Evolutionary conservation across 2,888 invertebrate genomes (phyloP), one percentile per base, ranked within the genome.

Genomic region (Aporophyla nigra): DNA sequence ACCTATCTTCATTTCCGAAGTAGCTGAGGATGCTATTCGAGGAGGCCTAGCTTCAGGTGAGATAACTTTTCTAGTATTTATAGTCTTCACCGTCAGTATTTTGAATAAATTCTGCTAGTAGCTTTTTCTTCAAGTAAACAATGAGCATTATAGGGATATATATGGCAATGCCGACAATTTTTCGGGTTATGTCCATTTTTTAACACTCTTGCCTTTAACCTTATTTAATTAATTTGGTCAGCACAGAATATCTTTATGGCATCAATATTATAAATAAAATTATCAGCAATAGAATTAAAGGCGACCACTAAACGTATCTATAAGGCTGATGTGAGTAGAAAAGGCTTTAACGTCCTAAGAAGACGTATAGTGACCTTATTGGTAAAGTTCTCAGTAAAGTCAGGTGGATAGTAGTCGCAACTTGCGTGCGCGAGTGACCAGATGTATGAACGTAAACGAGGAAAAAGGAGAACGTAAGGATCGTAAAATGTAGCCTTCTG

Each of bases 1-100:
- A 0, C 97, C 98, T 0, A 95, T 98, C n/a, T 97, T 97, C 89
- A 96, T 97, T 43, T 97, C 97, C 0, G 98, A 98, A 91, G 97
- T 97, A 0, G 96, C 97, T 0, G 97, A 97, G 49, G 94, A 95
- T 79, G 93, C 95, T 0, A 94, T 96, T 2, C 86, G 96, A 86
- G 96, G 96, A 12, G 82, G 91, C 6, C 88, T 96, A 27, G 93
- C 95, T 56, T 94, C 96, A 88, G 91, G 96, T 96, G 79, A 76
- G 76, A n/a, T 10, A 63, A 6, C 21, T 27, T 10, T 40, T 43
- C 19, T 9, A 19, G 0, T 21, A 33, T 19, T 9, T n/a, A 19
- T 59, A 33, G 9, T 19, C 24, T 58, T 27, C 16, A 16, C 27
- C 1, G 19, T 19, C 5, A 5, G 5, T 10, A 4, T 10, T 27